Percentiles rank a stretch among this genome's conserved stretches.
phyloP scores from a whole-genome alignment of 2,888 invertebrate genomes.

The Mamestra brassicae region DNA sequence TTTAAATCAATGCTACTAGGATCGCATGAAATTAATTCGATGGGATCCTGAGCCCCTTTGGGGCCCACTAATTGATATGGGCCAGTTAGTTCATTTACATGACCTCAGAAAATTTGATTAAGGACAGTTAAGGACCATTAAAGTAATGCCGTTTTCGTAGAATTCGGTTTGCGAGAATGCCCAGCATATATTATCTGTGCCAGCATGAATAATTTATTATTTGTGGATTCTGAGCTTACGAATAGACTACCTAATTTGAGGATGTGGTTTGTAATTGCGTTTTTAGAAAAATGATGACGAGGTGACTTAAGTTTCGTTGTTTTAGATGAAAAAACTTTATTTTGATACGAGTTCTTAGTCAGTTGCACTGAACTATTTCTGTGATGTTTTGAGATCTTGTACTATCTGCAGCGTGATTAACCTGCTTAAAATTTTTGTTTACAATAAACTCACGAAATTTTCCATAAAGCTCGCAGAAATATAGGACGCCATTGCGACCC shows the following conservation, averaged over 20 bases:
- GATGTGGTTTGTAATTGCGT: constrained; percentile 10
- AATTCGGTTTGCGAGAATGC: constrained; percentile 30
- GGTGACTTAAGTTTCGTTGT: background rate
- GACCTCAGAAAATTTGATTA: constrained; percentile 55
- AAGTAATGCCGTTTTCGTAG: constrained; percentile 36
- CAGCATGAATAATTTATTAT: constrained; percentile 51
- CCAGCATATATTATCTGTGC: background rate
- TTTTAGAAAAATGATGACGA: background rate
- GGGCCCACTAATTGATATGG: constrained; percentile 57
- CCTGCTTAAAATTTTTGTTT: too few relatives aligned
- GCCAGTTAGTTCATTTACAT: constrained; percentile 54
- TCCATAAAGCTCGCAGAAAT: too few relatives aligned
- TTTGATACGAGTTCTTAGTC: background rate
- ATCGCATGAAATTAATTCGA: constrained; percentile 57
- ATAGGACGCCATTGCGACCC: too few relatives aligned
- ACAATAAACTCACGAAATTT: too few relatives aligned
- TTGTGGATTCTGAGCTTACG: constrained; percentile 4
- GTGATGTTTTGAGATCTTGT: too few relatives aligned
- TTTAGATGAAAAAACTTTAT: background rate
- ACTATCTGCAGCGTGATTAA: too few relatives aligned
- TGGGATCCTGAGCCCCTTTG: constrained; percentile 29
- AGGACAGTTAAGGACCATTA: constrained; percentile 39
- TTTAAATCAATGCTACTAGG: constrained; percentile 53
- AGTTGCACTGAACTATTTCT: background rate
- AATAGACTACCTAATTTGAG: constrained; percentile 2